Conservation (phyloP, 2,888 invertebrate genomes). For the Leucophora obtusa region DNA sequence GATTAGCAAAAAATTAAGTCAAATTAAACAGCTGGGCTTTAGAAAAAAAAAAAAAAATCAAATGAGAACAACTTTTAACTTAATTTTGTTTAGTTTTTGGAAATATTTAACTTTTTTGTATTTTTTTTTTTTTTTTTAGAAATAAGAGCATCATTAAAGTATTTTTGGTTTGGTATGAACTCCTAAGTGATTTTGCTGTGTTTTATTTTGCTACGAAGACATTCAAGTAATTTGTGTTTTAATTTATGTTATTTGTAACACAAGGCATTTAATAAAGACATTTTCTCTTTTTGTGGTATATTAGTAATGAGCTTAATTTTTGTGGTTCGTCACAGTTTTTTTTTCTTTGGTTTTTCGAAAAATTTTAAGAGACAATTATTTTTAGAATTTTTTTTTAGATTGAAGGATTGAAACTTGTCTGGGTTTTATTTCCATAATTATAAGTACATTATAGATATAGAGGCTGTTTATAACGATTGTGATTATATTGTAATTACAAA, state of each 20-base stretch:
- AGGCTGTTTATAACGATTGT: too few relatives aligned
- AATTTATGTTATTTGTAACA: conserved; percentile 33
- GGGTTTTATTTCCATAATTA: too few relatives aligned
- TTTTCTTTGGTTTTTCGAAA: too few relatives aligned
- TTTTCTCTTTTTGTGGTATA: conserved; percentile 13
- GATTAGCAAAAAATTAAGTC: conserved; percentile 63
- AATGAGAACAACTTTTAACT: conserved; percentile 34
- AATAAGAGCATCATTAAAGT: not conserved
- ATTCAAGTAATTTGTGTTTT: conserved; percentile 43
- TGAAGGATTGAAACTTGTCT: too few relatives aligned
- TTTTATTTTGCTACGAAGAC: conserved; percentile 8
- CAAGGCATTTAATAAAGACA: not conserved
- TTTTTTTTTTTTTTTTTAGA: not conserved
- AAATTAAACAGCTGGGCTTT: conserved; percentile 63
- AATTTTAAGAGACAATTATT: too few relatives aligned
- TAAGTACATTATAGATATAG: too few relatives aligned
- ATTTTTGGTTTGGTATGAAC: not conserved
- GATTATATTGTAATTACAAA: too few relatives aligned
- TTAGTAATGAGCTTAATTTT: conserved; percentile 41
- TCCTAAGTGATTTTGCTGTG: not conserved
- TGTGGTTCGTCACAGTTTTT: not conserved
- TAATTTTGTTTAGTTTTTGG: not conserved
- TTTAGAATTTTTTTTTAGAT: too few relatives aligned
- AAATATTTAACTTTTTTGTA: conserved; percentile 1
- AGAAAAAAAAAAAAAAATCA: not conserved